A percentile compares a stretch with the other conserved stretches of the same genome.
These are phyloP conservation scores for Patiria miniata DNA, from an alignment of 35 echinoderm and acorn worm genomes.

Conservation along the genomic window DNA sequence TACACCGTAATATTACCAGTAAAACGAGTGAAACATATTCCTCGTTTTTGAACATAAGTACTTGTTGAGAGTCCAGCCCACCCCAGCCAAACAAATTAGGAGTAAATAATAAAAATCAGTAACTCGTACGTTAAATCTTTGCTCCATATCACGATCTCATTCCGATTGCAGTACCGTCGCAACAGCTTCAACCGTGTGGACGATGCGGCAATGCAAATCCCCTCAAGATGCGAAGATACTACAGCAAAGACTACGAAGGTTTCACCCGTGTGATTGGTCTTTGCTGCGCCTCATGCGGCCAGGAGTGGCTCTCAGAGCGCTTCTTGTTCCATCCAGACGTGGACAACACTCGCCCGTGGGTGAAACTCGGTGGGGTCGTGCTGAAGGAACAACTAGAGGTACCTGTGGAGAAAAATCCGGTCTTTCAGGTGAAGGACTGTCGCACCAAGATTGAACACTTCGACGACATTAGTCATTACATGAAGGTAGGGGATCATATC, in stretches of 20 bases:
- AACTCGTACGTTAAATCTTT: neutral
- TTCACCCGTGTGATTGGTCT: neutral
- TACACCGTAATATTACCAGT: too few relatives aligned
- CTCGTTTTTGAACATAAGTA: too few relatives aligned
- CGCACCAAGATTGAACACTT: neutral
- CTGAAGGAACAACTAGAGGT: neutral
- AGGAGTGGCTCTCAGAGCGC: constrained; percentile 41
- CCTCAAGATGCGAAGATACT: constrained; percentile 24
- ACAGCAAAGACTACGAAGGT: neutral
- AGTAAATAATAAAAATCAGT: too few relatives aligned
- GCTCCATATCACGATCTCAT: too few relatives aligned
- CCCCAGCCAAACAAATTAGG: too few relatives aligned
- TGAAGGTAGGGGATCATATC: constrained; percentile 57
- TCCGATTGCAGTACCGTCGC: neutral
- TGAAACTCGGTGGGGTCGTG: neutral
- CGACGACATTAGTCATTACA: neutral
- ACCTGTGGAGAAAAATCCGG: neutral
- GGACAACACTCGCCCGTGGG: neutral
- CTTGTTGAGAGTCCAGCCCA: too few relatives aligned
- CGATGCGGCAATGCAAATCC: constrained; percentile 38
- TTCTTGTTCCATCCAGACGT: constrained; percentile 2
- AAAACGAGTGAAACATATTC: too few relatives aligned
- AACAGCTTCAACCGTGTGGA: neutral
- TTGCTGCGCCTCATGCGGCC: constrained; percentile 41
- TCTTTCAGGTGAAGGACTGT: neutral